Base-by-base conservation (phyloP, 2,888 invertebrate species). In the Erynnis tages region DNA sequence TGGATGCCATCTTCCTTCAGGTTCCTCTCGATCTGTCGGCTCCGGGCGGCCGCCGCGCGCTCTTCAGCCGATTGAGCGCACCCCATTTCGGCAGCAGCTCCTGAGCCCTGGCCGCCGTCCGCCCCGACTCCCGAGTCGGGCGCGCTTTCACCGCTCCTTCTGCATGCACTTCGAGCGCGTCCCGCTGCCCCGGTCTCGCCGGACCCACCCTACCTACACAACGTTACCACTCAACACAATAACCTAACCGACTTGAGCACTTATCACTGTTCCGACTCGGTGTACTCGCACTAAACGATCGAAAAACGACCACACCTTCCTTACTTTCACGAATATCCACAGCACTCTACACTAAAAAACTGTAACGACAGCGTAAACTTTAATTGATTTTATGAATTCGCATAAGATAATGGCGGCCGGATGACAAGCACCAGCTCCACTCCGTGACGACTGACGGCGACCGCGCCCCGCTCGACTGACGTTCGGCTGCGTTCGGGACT, bases 21-120 rank as follows among this genome's bases (percentile, higher is more conserved):
- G 88, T 97, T 96, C 90, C 96, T 97, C 91, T 99, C 99, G 80
- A 99, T 99, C 89, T 96, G 95, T 91, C 97, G 96, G 92, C 97
- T 98, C 87, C 98, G 94, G 90, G 98, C 99, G 89, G 97, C 94
- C 79, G 99, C 99, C 82, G 97, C 97, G 91, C 98, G 93, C 92
- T 99, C 99, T 91, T 99, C 99, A 73, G 98, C 98, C 91, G 98
- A 98, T 94, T 98, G 97, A 90, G 98, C 97, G 93, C 99, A 99
- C 91, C 99, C 99, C 98, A 99, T 99, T 81, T 82, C 88, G 88
- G 90, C 83, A 79, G 88, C 83, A 84, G 86, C 90, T 81, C 74
- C 75, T 78, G 75, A 72, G 76, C 78, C 82, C 84, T 78, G 78
- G 81, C 86, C 83, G 82, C 83, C 83, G 80, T 86, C 83, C 80